phyloP scores from a whole-genome alignment of 2,888 invertebrate species.

The Orthosia gothica region DNA sequence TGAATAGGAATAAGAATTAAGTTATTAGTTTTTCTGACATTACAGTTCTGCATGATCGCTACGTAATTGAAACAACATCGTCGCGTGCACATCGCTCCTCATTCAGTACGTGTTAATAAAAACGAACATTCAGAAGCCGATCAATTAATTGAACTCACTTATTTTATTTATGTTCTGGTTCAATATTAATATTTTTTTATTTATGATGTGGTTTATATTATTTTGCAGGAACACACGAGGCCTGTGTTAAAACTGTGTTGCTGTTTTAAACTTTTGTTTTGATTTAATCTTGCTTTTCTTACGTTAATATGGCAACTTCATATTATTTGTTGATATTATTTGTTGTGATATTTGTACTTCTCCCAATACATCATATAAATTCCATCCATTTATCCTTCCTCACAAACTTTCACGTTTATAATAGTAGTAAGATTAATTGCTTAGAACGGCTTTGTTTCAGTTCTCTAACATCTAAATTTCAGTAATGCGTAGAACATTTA shows the following conservation, averaged over 20 bases:
- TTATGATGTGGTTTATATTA: constrained; percentile 16
- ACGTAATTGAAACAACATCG: constrained; percentile 32
- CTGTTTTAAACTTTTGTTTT: constrained; percentile 3
- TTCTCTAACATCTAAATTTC: not conserved
- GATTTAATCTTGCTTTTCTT: constrained; percentile 14
- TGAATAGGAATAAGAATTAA: constrained; percentile 2
- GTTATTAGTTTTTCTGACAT: constrained; percentile 22
- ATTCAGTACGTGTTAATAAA: constrained; percentile 47
- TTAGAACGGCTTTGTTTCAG: not conserved
- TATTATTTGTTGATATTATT: too few species aligned
- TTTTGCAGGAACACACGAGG: not conserved
- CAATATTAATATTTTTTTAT: constrained; percentile 3
- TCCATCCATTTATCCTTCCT: too few species aligned
- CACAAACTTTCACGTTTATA: too few species aligned
- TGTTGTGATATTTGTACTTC: too few species aligned
- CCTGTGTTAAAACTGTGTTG: not conserved
- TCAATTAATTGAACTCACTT: constrained; percentile 26
- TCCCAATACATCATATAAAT: too few species aligned
- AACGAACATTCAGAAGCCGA: constrained; percentile 39
- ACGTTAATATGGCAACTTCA: not conserved
- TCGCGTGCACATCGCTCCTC: constrained; percentile 59
- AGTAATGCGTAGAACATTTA: not conserved
- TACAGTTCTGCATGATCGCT: constrained; percentile 24
- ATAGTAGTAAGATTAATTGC: too few species aligned
- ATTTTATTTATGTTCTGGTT: constrained; percentile 20